Percentiles rank a stretch among this genome's conserved stretches.
These are phyloP conservation scores for Rhagonycha fulva DNA, from an alignment of 2,888 invertebrate genomes.

Conservation along the genomic window DNA sequence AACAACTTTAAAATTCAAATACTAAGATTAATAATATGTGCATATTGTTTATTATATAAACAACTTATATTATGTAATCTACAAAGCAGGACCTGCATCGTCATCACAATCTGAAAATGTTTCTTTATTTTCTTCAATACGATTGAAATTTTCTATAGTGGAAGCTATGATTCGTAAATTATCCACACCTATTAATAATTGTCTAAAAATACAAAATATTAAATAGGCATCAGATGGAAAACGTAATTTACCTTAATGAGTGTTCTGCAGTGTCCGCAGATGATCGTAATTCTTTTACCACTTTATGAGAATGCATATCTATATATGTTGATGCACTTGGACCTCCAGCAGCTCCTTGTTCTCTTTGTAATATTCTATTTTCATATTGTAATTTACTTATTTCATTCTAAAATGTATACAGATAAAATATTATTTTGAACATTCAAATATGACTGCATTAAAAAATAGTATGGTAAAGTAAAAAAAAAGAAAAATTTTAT, in stretches of 20 bases:
- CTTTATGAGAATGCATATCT: conserved; percentile 54
- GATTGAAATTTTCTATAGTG: conserved; percentile 63
- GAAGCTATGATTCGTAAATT: conserved; percentile 69
- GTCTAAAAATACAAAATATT: conserved; percentile 54
- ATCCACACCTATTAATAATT: conserved; percentile 68
- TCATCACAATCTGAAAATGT: conserved; percentile 57
- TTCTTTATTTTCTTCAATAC: conserved; percentile 59
- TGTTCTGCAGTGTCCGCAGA: conserved; percentile 69
- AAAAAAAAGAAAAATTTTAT: too few species aligned
- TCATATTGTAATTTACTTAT: conserved; percentile 58
- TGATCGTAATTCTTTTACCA: conserved; percentile 64
- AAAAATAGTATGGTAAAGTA: too few species aligned
- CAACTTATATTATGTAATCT: conserved; percentile 23
- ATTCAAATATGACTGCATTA: too few species aligned
- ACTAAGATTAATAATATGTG: background rate
- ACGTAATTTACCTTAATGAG: conserved; percentile 61
- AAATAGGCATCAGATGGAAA: conserved; percentile 12
- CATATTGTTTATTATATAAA: background rate
- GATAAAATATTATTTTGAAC: too few species aligned
- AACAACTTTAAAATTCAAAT: background rate
- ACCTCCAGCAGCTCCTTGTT: conserved; percentile 55
- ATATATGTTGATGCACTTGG: conserved; percentile 45
- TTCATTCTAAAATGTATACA: conserved; percentile 54
- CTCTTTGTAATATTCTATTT: conserved; percentile 57
- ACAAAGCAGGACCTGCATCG: conserved; percentile 59